Conservation (phyloP, 2,113 vertebrate species). For the Dromiciops gliroides region DNA sequence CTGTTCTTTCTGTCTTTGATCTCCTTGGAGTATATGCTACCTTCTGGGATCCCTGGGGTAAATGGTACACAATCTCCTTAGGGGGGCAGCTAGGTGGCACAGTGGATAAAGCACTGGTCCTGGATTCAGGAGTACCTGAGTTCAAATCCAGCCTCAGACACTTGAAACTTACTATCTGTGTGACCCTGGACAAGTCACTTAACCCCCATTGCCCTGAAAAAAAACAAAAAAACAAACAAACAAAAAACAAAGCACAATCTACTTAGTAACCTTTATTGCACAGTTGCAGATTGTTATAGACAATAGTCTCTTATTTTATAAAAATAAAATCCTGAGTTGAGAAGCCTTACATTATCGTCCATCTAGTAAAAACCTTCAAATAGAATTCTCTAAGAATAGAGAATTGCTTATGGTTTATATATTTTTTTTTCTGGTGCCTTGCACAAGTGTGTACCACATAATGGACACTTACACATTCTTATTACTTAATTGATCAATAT, state of each 20-base stretch:
- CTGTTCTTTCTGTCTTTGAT: background rate
- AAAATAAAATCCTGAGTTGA: background rate
- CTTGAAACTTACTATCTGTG: too few relatives aligned
- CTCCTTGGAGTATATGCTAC: background rate
- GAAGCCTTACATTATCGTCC: too few relatives aligned
- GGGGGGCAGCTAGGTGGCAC: too few relatives aligned
- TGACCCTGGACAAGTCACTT: too few relatives aligned
- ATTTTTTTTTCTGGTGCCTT: background rate
- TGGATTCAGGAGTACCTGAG: too few relatives aligned
- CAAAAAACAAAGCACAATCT: background rate
- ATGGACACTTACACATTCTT: background rate
- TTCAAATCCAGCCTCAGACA: too few relatives aligned
- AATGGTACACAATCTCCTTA: too few relatives aligned
- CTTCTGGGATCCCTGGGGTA: background rate
- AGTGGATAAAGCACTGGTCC: too few relatives aligned
- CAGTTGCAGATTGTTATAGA: background rate
- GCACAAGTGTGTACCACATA: background rate
- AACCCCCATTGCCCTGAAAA: too few relatives aligned
- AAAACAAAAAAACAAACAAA: too few relatives aligned
- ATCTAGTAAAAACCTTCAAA: background rate
- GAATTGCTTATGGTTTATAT: background rate
- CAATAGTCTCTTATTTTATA: background rate
- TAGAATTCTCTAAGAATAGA: background rate
- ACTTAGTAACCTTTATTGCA: background rate
- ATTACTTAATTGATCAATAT: background rate